Conservation (phyloP, 2,888 invertebrate species). For the Sisyra terminalis region DNA sequence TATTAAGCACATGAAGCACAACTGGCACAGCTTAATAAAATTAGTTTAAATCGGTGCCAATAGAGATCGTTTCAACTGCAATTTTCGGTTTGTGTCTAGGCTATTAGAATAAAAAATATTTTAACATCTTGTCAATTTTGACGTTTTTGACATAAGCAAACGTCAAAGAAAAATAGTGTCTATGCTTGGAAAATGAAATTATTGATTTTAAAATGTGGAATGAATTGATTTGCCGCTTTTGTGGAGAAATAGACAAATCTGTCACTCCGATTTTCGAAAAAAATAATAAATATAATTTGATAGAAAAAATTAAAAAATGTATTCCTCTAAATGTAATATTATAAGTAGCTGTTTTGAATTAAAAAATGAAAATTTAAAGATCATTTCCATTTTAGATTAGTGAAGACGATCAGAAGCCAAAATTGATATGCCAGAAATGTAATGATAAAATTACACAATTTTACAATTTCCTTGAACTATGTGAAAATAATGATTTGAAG, state of each 20-base stretch:
- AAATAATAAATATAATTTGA: neutral
- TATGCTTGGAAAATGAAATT: no score
- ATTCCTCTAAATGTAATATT: neutral
- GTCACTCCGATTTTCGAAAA: neutral
- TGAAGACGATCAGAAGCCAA: neutral
- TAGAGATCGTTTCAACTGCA: no score
- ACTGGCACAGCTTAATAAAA: no score
- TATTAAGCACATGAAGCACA: no score
- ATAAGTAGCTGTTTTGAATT: neutral
- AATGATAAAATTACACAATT: neutral
- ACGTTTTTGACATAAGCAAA: no score
- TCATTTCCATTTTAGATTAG: neutral
- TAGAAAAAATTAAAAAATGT: neutral
- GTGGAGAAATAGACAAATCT: neutral
- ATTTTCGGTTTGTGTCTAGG: no score
- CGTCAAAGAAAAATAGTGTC: no score
- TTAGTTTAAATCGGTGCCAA: no score
- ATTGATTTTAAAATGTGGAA: conserved; percentile 4
- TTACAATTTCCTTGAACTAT: conserved; percentile 1
- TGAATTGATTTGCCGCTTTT: conserved; percentile 2
- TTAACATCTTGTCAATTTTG: no score
- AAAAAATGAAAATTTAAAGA: neutral
- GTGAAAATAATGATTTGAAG: neutral
- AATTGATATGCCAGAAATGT: conserved; percentile 1
- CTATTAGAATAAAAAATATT: no score